Conservation (phyloP, 2,888 invertebrate species). For the Mamestra brassicae region DNA sequence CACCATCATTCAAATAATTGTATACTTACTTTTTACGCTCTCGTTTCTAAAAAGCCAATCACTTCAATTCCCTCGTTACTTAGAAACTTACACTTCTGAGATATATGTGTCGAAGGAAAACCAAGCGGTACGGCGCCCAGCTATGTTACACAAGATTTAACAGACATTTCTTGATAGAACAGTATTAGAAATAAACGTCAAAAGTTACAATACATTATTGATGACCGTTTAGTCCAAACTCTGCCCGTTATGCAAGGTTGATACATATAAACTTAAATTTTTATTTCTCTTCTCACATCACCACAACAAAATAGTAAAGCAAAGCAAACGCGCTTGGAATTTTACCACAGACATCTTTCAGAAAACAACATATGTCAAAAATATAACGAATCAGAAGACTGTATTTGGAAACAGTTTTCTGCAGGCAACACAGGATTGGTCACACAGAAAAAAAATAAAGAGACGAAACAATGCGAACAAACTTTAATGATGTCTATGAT, state of each 20-base stretch:
- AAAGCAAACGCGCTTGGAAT: constrained; percentile 62
- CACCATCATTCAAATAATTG: neutral
- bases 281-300: constrained; percentile 59
- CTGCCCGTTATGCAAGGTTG: constrained; percentile 30
- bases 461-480: neutral
- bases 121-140: constrained; percentile 52
- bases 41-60: constrained; percentile 21
- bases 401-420: neutral
- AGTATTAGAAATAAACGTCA: constrained; percentile 3
- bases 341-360: constrained; percentile 55
- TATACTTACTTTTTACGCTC: constrained; percentile 45
- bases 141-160: constrained; percentile 36
- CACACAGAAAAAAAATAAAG: neutral
- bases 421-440: constrained; percentile 15
- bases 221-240: constrained; percentile 11
- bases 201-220: constrained; percentile 23
- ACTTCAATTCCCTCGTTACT: constrained; percentile 20
- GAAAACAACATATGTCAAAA: constrained; percentile 33
- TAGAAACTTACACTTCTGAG: constrained; percentile 25
- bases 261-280: constrained; percentile 50
- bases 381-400: constrained; percentile 34
- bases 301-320: constrained; percentile 63
- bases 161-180: constrained; percentile 25
- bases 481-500: too few species aligned
- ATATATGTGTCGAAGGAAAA: constrained; percentile 45